These are phyloP conservation scores for Oligia strigilis DNA, from an alignment of 2,888 invertebrate species.

Conservation along the genomic window DNA sequence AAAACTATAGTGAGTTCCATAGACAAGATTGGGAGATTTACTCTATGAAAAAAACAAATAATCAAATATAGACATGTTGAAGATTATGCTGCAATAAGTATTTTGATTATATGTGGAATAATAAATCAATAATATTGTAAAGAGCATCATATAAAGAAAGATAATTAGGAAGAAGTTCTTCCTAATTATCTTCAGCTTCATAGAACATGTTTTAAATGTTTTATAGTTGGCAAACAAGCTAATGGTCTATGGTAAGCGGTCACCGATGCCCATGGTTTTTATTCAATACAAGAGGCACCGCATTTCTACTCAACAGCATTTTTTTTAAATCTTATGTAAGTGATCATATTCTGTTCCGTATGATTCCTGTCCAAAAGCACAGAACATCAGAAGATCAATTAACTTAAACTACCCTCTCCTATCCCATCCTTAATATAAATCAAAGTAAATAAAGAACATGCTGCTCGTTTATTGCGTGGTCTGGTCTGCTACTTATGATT, in stretches of 20 bases:
- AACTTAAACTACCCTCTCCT: neutral
- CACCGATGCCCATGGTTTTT: neutral
- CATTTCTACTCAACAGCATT: neutral
- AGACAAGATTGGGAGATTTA: neutral
- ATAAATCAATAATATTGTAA: neutral
- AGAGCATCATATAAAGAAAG: neutral
- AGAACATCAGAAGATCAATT: neutral
- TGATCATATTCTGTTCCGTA: neutral
- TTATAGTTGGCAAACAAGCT: neutral
- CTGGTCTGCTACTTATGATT: constrained; percentile 53
- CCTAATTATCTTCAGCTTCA: neutral
- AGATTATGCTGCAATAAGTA: neutral
- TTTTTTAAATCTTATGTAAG: neutral
- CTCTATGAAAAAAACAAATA: too few relatives aligned
- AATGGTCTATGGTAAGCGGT: neutral
- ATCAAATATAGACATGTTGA: neutral
- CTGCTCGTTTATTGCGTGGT: constrained; percentile 29
- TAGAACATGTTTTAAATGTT: neutral
- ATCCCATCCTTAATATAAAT: constrained; percentile 21
- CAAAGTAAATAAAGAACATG: constrained; percentile 51
- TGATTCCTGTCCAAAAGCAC: neutral
- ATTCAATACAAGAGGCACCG: neutral
- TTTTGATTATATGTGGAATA: too few relatives aligned
- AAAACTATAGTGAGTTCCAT: neutral
- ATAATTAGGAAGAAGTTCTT: neutral